These are phyloP conservation scores for Meloidogyne hapla DNA, from an alignment of 1,140 invertebrate species.

Conservation along the genomic window DNA sequence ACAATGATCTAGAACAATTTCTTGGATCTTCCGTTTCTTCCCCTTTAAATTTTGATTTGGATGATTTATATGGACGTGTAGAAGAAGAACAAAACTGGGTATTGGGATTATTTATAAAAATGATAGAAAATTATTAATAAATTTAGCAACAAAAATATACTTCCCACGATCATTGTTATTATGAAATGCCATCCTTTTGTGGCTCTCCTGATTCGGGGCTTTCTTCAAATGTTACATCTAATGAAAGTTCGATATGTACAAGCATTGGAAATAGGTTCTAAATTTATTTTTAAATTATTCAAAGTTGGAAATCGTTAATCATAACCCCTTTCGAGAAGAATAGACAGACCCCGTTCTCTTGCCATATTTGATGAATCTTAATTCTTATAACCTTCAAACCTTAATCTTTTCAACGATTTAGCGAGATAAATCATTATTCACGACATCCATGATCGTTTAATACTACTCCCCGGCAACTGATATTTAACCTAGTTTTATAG, in stretches of 20 bases:
- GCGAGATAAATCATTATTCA: too few relatives aligned
- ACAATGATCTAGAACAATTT: constrained; percentile 35
- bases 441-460: too few relatives aligned
- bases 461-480: too few relatives aligned
- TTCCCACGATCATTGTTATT: constrained; percentile 33
- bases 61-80: constrained; percentile 32
- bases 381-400: too few relatives aligned
- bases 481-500: too few relatives aligned
- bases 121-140: background rate
- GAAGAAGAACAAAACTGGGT: constrained; percentile 24
- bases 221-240: constrained; percentile 2
- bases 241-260: background rate
- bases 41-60: constrained; percentile 34
- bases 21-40: constrained; percentile 6
- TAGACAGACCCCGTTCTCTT: too few relatives aligned
- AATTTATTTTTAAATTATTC: too few relatives aligned
- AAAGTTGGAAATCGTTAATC: too few relatives aligned
- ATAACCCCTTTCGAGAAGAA: too few relatives aligned
- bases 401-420: too few relatives aligned
- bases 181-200: background rate
- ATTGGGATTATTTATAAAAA: too few relatives aligned
- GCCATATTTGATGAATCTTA: too few relatives aligned
- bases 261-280: background rate
- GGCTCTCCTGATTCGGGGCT: constrained; percentile 37
- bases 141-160: constrained; percentile 19